A percentile compares a stretch with the other conserved stretches of the same genome.
Conservation (phyloP, 1,140 invertebrate species). For the Helicoverpa armigera region DNA sequence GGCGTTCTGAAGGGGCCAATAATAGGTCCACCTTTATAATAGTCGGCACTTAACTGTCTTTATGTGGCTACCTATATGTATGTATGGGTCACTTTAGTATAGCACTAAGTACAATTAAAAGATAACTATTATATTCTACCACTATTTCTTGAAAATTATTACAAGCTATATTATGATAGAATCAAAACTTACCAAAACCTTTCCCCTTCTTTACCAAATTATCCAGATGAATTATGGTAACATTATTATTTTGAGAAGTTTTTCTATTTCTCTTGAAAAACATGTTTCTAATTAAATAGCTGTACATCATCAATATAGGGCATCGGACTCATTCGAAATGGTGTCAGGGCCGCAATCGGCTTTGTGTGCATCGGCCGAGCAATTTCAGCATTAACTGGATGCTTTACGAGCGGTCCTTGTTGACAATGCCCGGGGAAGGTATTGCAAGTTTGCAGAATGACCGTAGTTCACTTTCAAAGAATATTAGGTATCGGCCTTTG, state of each 20-base stretch:
- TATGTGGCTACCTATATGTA: not conserved
- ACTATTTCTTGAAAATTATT: too few relatives aligned
- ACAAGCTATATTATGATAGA: too few relatives aligned
- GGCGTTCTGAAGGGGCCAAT: constrained; percentile 44
- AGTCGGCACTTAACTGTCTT: not conserved
- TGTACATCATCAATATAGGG: constrained; percentile 14
- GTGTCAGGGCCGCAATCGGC: constrained; percentile 30
- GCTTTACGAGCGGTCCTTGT: constrained; percentile 25
- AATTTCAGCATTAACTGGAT: constrained; percentile 38
- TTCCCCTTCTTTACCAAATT: too few relatives aligned
- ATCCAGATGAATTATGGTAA: too few relatives aligned
- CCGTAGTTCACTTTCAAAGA: not conserved
- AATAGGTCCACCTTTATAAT: constrained; percentile 35
- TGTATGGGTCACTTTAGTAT: not conserved
- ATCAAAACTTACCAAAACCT: too few relatives aligned
- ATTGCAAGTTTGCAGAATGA: not conserved
- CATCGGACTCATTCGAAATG: constrained; percentile 24
- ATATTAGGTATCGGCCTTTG: not conserved
- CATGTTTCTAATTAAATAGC: not conserved
- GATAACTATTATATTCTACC: too few relatives aligned
- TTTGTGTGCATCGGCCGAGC: constrained; percentile 33
- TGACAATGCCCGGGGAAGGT: constrained; percentile 25
- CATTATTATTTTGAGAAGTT: too few relatives aligned
- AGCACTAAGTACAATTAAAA: too few relatives aligned
- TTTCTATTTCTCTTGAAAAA: too few relatives aligned